Percentiles rank a stretch among this genome's conserved stretches.
These are phyloP conservation scores for Mormyrops attenuatus DNA, from an alignment of 2,797 vertebrate genomes.

Conservation along the genomic window DNA sequence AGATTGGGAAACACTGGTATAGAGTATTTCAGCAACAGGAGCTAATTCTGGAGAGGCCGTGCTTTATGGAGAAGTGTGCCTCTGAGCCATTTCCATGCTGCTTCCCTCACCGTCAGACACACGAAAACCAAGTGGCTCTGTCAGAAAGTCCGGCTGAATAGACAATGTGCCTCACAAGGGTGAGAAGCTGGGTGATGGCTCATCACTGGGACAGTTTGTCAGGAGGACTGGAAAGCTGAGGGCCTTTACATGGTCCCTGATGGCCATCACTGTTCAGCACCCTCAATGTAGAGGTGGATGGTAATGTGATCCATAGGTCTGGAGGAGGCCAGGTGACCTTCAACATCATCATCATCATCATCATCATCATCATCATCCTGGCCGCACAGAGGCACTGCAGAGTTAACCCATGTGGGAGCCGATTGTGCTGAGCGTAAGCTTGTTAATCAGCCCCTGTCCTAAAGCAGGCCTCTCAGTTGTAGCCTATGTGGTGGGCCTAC, in stretches of 20 bases:
- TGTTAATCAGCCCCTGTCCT: not conserved
- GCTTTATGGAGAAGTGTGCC: not conserved
- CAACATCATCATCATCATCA: not conserved
- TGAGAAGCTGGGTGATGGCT: not conserved
- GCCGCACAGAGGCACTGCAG: not conserved
- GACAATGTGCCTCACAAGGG: not conserved
- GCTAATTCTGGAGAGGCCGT: not conserved
- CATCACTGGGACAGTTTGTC: not conserved
- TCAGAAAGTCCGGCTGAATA: not conserved
- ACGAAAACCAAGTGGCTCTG: not conserved
- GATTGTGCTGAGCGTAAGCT: not conserved
- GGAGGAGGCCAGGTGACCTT: not conserved
- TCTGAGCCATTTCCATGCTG: not conserved
- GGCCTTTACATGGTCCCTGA: not conserved
- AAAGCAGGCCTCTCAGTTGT: not conserved
- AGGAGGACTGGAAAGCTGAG: not conserved
- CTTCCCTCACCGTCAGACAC: not conserved
- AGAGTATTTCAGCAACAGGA: not conserved
- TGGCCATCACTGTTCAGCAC: not conserved
- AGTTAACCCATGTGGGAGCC: not conserved
- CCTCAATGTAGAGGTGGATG: not conserved
- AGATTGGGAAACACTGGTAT: not conserved
- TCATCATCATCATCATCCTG: not conserved
- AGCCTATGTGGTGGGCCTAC: not conserved
- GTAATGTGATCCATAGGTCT: not conserved